Conservation (phyloP, 2,888 invertebrate species). For the Mythimna loreyi region DNA sequence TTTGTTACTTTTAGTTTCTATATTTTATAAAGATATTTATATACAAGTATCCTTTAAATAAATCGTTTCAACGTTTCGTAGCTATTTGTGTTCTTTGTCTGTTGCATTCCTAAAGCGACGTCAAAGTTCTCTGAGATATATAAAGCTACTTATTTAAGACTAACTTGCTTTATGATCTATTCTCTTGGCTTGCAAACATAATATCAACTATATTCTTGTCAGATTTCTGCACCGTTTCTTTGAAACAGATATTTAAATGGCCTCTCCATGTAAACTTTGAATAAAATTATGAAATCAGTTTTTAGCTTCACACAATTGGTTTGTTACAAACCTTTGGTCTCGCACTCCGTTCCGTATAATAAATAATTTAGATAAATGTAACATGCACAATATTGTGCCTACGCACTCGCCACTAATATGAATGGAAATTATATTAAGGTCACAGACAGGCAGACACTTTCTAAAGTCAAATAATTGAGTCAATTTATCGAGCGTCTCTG, state of each 20-base stretch:
- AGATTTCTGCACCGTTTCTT: constrained; percentile 55
- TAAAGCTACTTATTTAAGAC: constrained; percentile 67
- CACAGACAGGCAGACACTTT: constrained; percentile 76
- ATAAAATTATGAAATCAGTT: constrained; percentile 29
- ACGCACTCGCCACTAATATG: constrained; percentile 67
- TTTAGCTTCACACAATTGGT: constrained; percentile 50
- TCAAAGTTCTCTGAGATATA: constrained; percentile 52
- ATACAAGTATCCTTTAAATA: constrained; percentile 21
- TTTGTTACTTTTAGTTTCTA: constrained; percentile 61
- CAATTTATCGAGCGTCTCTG: constrained; percentile 78
- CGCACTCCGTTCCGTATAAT: constrained; percentile 32
- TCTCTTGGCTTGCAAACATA: constrained; percentile 61
- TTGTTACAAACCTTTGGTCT: constrained; percentile 45
- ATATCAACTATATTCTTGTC: constrained; percentile 51
- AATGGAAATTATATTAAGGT: constrained; percentile 81
- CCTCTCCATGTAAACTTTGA: constrained; percentile 10
- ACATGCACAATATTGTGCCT: constrained; percentile 68
- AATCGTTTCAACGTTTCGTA: constrained; percentile 29
- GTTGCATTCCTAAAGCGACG: constrained; percentile 46
- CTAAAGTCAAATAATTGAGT: constrained; percentile 81
- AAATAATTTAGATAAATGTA: constrained; percentile 64
- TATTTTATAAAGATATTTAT: constrained; percentile 31
- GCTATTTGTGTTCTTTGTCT: constrained; percentile 47
- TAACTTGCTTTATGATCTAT: constrained; percentile 68
- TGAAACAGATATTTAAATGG: constrained; percentile 46